Evolutionary conservation across 2,797 vertebrate species (phyloP), one percentile per base, ranked within the genome.

Genomic region (Sebastes aleutianus): DNA sequence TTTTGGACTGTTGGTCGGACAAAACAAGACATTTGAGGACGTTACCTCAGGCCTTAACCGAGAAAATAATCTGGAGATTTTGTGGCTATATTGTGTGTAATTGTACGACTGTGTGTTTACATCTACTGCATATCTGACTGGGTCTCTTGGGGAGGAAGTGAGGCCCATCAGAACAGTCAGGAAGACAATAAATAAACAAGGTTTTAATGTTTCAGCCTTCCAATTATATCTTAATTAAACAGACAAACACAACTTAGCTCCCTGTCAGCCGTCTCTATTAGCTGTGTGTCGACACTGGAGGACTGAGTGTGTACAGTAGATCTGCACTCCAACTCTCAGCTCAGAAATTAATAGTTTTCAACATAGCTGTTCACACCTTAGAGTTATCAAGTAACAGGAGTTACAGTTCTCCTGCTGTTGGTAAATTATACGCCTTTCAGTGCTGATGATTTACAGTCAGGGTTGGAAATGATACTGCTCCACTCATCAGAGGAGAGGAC

Each of bases 121-220:
- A 47, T 74, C 20, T 47, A 53, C 31, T 82, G 47, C 68, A 62
- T 36, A 77, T 84, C n/a, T 73, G 71, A 76, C 12, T 47, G 43
- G 8, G 59, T 85, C 84, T 82, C 16, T 4, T 31, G 72, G 71
- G 80, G 22, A 91, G 90, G 93, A 94, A 87, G 62, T 84, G 26
- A 84, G 70, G 79, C 66, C 76, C 78, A 82, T 85, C 82, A 59
- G 56, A 75, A 85, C 71, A 53, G 50, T 53, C 50, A 83, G 93
- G 88, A 90, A 94, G 86, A 57, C 57, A 62, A 79, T 64, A 83
- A 86, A 83, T 92, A 95, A 95, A 94, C 89, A 79, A 2, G 36
- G 84, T 79, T 87, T 85, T 86, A 91, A 92, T 87, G 87, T 93
- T 91, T 91, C 88, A 90, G 94, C 85, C 72, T 75, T 84, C 70